phyloP scores from a whole-genome alignment of 1,140 invertebrate genomes.

The Oryzaephilus surinamensis region DNA sequence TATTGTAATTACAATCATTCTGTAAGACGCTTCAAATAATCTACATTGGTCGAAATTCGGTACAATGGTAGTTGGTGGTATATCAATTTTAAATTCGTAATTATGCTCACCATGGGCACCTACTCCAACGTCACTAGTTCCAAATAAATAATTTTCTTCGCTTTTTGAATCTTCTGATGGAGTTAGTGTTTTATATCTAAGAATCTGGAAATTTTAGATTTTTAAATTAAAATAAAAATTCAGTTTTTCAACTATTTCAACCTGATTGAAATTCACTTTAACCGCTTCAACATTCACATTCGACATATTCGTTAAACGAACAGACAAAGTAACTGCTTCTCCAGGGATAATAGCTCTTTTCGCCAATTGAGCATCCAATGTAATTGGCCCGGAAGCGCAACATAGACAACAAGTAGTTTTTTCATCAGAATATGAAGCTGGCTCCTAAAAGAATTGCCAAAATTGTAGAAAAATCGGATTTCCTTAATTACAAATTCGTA shows the following conservation, averaged over 20 bases:
- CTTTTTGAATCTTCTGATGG: slow-evolving; percentile 2
- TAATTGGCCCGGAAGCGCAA: slow-evolving; percentile 5
- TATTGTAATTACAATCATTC: too few relatives aligned
- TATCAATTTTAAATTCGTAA: slow-evolving; percentile 5
- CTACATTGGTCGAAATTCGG: slow-evolving; percentile 10
- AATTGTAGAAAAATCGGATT: not conserved
- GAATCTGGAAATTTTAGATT: too few relatives aligned
- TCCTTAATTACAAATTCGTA: not conserved
- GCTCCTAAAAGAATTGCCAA: slow-evolving; percentile 1
- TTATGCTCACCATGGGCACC: slow-evolving; percentile 12
- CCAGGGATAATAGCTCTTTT: slow-evolving; percentile 11
- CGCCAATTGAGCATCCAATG: slow-evolving; percentile 6
- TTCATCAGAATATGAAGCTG: slow-evolving; percentile 4
- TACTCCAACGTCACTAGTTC: slow-evolving; percentile 5
- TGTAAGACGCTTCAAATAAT: slow-evolving; percentile 9
- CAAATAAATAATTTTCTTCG: slow-evolving; percentile 1
- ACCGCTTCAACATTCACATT: slow-evolving; percentile 10
- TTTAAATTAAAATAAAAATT: not conserved
- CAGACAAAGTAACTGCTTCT: slow-evolving; percentile 5
- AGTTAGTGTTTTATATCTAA: slow-evolving; percentile 1
- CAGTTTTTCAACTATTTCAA: not conserved
- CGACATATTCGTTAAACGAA: slow-evolving; percentile 8
- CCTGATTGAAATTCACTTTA: slow-evolving; percentile 1
- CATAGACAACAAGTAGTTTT: slow-evolving; percentile 14
- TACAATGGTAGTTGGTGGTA: slow-evolving; percentile 1